A percentile compares a stretch with the other conserved stretches of the same genome.
Conservation (phyloP, 2,113 vertebrate species). For the Seriola dumerili region DNA sequence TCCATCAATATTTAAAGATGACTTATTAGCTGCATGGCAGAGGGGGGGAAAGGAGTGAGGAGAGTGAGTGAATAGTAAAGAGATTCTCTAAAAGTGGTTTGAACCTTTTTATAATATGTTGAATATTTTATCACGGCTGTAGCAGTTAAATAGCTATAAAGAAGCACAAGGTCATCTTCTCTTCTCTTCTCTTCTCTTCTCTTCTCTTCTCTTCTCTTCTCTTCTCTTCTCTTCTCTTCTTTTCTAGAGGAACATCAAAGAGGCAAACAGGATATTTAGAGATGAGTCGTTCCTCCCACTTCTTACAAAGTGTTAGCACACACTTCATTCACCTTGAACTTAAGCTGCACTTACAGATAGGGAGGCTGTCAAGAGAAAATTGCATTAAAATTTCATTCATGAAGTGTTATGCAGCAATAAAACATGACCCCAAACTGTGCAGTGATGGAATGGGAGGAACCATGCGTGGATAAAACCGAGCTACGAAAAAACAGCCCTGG, state of each 20-base stretch:
- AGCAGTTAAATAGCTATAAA: conserved; percentile 45
- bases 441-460: conserved; percentile 20
- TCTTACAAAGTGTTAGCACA: conserved; percentile 15
- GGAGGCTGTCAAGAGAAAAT: conserved; percentile 21
- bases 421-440: conserved; percentile 34
- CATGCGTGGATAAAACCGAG: not conserved
- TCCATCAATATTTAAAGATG: conserved; percentile 55
- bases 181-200: not conserved
- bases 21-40: conserved; percentile 19
- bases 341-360: not conserved
- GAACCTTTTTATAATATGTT: conserved; percentile 41
- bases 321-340: conserved; percentile 38
- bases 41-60: not conserved
- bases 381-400: conserved; percentile 29
- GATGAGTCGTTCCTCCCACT: conserved; percentile 2
- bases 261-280: conserved; percentile 33
- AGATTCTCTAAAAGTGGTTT: conserved; percentile 44
- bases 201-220: not conserved
- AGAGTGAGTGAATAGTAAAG: conserved; percentile 20
- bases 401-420: not conserved
- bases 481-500: conserved; percentile 12
- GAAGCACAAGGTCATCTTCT: conserved; percentile 16
- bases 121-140: conserved; percentile 62
- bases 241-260: conserved; percentile 6
- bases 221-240: not conserved